Conservation (phyloP, 2,888 invertebrate genomes). For the Pyralis farinalis region DNA sequence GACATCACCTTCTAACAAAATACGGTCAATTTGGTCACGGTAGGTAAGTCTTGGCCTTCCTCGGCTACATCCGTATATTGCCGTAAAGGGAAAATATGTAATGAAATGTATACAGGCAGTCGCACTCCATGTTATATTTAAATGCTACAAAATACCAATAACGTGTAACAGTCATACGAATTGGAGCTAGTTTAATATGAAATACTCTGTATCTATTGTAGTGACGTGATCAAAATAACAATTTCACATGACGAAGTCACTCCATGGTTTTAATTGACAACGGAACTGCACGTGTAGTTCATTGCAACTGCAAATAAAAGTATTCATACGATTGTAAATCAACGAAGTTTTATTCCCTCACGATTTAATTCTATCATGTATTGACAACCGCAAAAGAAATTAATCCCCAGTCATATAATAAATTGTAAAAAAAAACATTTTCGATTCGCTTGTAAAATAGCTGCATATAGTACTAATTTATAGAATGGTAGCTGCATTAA, state of each 20-base stretch:
- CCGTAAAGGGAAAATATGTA: too few species aligned
- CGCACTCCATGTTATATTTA: not conserved
- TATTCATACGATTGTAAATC: constrained; percentile 40
- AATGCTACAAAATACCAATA: not conserved
- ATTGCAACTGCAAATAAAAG: constrained; percentile 45
- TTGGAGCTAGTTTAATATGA: constrained; percentile 23
- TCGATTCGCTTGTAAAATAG: not conserved
- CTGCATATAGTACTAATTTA: not conserved
- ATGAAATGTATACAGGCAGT: too few species aligned
- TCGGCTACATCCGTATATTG: too few species aligned
- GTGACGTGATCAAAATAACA: constrained; percentile 54
- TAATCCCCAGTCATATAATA: constrained; percentile 3
- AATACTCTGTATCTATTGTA: constrained; percentile 24
- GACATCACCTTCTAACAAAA: too few species aligned
- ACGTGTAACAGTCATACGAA: constrained; percentile 17
- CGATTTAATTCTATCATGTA: constrained; percentile 11
- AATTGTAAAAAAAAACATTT: not conserved
- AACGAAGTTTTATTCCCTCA: constrained; percentile 23
- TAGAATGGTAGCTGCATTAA: too few species aligned
- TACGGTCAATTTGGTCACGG: too few species aligned
- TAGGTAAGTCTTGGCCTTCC: too few species aligned
- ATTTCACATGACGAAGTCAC: constrained; percentile 47
- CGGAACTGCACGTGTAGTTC: constrained; percentile 38
- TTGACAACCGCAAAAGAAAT: constrained; percentile 4
- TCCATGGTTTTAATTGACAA: constrained; percentile 52